Percentiles rank a stretch among this genome's conserved stretches.
phyloP scores from a whole-genome alignment of 2,113 vertebrate genomes.

The Lampris incognitus region DNA sequence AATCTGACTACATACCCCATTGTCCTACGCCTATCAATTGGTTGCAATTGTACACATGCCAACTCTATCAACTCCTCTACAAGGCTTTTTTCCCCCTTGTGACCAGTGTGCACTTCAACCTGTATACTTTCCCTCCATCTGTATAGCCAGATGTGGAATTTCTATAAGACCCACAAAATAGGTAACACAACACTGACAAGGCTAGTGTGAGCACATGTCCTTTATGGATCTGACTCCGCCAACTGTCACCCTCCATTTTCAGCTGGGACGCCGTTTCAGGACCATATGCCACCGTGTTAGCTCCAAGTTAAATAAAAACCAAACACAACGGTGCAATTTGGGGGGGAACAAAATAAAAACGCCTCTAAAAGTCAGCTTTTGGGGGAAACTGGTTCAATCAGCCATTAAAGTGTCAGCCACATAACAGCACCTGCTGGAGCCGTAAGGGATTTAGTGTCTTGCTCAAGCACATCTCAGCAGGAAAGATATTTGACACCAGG shows the following conservation, averaged over 20 bases:
- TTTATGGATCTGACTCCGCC: slow-evolving; percentile 7
- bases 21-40: background rate
- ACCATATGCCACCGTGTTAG: slow-evolving; percentile 11
- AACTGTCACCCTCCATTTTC: background rate
- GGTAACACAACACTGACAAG: slow-evolving; percentile 60
- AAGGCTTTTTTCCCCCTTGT: no score
- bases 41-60: slow-evolving; percentile 27
- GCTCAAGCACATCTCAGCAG: no score
- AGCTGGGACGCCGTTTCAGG: background rate
- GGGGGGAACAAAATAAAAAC: no score
- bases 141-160: slow-evolving; percentile 62
- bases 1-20: no score
- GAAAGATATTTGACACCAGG: no score
- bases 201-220: slow-evolving; percentile 50
- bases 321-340: no score
- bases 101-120: slow-evolving; percentile 44
- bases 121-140: slow-evolving; percentile 62
- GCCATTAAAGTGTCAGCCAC: no score
- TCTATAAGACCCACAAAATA: slow-evolving; percentile 35
- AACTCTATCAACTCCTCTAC: background rate
- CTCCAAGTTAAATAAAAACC: background rate
- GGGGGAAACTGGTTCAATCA: no score
- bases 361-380: no score
- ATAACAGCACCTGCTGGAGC: no score
- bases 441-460: no score